Evolutionary conservation across 2,113 vertebrate genomes (phyloP), one percentile per base, ranked within the genome.

Genomic region (Colossoma macropomum): DNA sequence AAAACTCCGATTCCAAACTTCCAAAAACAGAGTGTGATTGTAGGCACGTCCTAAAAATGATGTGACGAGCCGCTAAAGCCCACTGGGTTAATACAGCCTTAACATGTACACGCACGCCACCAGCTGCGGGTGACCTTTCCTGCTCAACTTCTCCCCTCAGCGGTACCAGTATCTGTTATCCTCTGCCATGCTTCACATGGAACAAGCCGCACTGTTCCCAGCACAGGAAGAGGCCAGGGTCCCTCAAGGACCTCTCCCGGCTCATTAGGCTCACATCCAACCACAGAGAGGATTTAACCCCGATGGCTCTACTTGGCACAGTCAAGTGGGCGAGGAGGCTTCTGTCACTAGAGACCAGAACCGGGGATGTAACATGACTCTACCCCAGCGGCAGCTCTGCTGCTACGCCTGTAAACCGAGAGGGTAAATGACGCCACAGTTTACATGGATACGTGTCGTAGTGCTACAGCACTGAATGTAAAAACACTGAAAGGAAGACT

Each of bases 281-380:
- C 48, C 48, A 4, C 50, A 25, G 65, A 45, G 54, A 12, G 23
- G 65, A 56, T 12, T 54, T 69, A 19, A 32, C 19, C n/a, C 76
- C 12, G 60, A 30, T 16, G 77, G 23, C 65, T 54, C 23, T 23
- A 69, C 30, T 77, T 59, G 50, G 30, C 73, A 75, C 73, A 56
- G 9, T 54, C 28, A 19, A 52, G 34, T 1, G 59, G 10, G 28
- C 27, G 50, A 15, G 27, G 45, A 34, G 28, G 45, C 63, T 23
- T 68, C 28, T 32, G 27, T 25, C 25, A 48, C 59, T 25, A 3
- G 13, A 54, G 63, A 50, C 50, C 38, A 69, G 50, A 60, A 54
- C 25, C 45, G 52, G 60, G 68, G 68, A 52, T 23, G 54, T 48
- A 80, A 62, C 54, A 45, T n/a, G 54, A 56, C 54, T 59, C 62